A percentile compares a stretch with the other conserved stretches of the same genome.
These are phyloP conservation scores for Amphiprion percula DNA, from an alignment of 2,113 vertebrate species.

Conservation along the genomic window DNA sequence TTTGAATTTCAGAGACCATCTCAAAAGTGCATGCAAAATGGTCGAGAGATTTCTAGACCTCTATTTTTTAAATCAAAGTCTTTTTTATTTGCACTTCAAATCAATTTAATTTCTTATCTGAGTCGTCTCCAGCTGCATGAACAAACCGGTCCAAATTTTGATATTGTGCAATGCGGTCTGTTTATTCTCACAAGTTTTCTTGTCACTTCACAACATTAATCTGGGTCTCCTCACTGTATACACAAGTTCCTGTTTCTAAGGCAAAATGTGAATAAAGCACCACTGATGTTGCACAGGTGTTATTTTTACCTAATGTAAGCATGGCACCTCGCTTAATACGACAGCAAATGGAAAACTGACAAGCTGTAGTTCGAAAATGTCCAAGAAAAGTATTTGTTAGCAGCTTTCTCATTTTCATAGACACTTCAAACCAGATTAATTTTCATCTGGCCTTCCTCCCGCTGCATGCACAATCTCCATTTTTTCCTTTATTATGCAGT, in stretches of 20 bases:
- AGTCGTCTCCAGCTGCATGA: background rate
- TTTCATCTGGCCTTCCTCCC: background rate
- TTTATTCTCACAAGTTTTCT: background rate
- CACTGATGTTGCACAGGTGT: background rate
- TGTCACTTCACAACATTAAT: background rate
- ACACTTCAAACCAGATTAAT: background rate
- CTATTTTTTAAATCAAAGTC: too few species aligned
- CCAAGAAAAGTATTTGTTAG: background rate
- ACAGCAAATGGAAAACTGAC: background rate
- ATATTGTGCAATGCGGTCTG: background rate
- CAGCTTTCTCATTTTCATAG: background rate
- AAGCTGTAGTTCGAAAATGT: background rate
- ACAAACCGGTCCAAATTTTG: background rate
- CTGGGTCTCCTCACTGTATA: background rate
- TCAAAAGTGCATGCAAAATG: too few species aligned
- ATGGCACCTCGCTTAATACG: too few species aligned
- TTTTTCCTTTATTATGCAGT: background rate
- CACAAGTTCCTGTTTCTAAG: background rate
- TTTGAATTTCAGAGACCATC: background rate
- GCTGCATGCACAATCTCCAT: background rate
- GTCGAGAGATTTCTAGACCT: too few species aligned
- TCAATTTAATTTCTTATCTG: too few species aligned
- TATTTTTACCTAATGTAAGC: background rate
- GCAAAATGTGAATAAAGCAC: background rate
- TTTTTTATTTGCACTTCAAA: too few species aligned